Conservation (phyloP, 2,797 vertebrate genomes). For the Danio choprae region DNA sequence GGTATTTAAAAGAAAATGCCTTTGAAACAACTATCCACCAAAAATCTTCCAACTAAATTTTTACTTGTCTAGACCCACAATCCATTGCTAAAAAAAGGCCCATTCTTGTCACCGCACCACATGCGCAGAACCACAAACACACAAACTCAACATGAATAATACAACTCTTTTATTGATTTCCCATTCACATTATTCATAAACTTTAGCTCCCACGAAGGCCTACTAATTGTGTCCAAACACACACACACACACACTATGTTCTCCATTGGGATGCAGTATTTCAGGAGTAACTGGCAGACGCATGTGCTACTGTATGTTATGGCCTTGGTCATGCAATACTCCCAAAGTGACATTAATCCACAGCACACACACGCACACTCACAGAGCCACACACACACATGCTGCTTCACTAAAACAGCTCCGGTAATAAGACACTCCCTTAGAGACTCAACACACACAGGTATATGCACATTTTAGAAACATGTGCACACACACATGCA, state of each 20-base stretch:
- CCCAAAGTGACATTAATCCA: constrained; percentile 66
- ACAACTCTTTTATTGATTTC: constrained; percentile 43
- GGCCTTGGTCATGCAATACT: constrained; percentile 63
- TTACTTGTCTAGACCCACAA: not conserved
- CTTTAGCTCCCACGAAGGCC: constrained; percentile 33
- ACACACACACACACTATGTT: constrained; percentile 34
- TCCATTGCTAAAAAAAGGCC: not conserved
- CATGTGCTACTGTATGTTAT: constrained; percentile 63
- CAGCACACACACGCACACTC: not conserved
- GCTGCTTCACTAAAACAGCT: constrained; percentile 46
- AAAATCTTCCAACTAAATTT: not conserved
- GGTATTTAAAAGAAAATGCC: not conserved
- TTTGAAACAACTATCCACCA: not conserved
- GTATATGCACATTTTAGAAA: constrained; percentile 28
- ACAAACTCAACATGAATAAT: constrained; percentile 13
- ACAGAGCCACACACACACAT: constrained; percentile 3
- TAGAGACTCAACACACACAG: constrained; percentile 32
- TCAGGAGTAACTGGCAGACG: constrained; percentile 52
- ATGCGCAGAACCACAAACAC: not conserved
- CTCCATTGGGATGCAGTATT: constrained; percentile 50
- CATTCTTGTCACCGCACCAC: not conserved
- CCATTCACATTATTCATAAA: constrained; percentile 23
- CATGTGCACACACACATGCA: constrained; percentile 34
- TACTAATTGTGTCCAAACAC: constrained; percentile 25
- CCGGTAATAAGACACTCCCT: constrained; percentile 47